phyloP scores from a whole-genome alignment of 2,797 vertebrate genomes.

The Martes flavigula region DNA sequence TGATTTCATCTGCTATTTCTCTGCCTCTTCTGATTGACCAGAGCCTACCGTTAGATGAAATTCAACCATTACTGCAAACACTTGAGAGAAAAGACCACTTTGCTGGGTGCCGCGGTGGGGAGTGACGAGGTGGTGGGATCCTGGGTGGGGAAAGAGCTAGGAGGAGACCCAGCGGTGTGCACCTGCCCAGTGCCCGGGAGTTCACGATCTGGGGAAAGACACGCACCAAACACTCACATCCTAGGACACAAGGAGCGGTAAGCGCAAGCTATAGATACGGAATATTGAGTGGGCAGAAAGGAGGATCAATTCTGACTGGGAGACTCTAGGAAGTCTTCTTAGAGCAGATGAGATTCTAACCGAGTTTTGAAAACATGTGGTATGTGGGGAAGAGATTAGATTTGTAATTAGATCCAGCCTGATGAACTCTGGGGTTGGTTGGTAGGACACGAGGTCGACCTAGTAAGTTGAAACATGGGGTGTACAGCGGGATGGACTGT shows the following conservation, averaged over 20 bases:
- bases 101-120: fast-evolving
- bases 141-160: background rate
- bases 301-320: background rate
- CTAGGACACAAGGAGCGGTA: background rate
- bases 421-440: background rate
- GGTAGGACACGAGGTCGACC: background rate
- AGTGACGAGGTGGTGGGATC: background rate
- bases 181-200: background rate
- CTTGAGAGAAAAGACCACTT: background rate
- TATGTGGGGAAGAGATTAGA: background rate
- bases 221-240: background rate
- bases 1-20: background rate
- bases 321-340: background rate
- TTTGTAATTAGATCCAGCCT: background rate
- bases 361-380: background rate
- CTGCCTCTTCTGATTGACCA: background rate
- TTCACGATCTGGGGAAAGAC: background rate
- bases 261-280: background rate
- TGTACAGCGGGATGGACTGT: background rate
- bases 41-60: background rate
- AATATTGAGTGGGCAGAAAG: background rate
- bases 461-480: background rate
- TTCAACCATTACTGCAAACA: background rate
- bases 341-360: background rate
- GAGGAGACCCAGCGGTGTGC: background rate